A percentile compares a stretch with the other conserved stretches of the same genome.
These are phyloP conservation scores for Cheilosia urbana DNA, from an alignment of 2,888 invertebrate species.

Conservation along the genomic window DNA sequence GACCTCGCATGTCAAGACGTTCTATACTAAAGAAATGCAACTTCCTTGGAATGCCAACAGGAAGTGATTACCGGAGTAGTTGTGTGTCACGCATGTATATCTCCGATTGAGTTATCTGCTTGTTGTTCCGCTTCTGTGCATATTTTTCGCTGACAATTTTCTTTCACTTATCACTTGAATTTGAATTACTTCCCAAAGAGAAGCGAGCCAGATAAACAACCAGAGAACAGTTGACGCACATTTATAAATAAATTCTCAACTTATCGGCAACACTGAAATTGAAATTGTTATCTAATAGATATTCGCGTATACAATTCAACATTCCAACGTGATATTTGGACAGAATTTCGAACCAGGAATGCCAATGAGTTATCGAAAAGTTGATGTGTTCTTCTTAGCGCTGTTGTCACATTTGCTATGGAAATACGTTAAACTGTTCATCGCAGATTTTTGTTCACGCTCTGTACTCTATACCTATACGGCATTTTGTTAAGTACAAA, in stretches of 20 bases:
- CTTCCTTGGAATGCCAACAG: conserved; percentile 25
- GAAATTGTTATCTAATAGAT: conserved; percentile 23
- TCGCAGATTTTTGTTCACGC: neutral
- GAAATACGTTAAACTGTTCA: neutral
- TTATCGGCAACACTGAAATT: neutral
- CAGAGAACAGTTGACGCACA: neutral
- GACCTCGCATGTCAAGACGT: conserved; percentile 3
- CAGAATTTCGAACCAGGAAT: conserved; percentile 34
- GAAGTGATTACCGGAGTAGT: conserved; percentile 11
- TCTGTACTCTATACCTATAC: neutral
- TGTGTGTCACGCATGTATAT: neutral
- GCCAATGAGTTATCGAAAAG: conserved; percentile 38
- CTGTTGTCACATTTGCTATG: conserved; percentile 7
- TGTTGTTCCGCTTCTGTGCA: conserved; percentile 14
- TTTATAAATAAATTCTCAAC: conserved; percentile 1
- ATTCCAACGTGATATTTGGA: conserved; percentile 35
- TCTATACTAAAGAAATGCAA: neutral
- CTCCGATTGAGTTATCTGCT: conserved; percentile 4
- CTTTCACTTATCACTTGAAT: neutral
- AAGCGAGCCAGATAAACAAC: neutral
- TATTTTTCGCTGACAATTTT: conserved; percentile 4
- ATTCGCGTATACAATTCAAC: conserved; percentile 20
- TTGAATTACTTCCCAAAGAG: conserved; percentile 16
- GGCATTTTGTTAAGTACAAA: neutral
- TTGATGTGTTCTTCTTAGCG: neutral